Evolutionary conservation across 2,797 vertebrate genomes (phyloP).

Genomic region (Macroramphosus scolopax): DNA sequence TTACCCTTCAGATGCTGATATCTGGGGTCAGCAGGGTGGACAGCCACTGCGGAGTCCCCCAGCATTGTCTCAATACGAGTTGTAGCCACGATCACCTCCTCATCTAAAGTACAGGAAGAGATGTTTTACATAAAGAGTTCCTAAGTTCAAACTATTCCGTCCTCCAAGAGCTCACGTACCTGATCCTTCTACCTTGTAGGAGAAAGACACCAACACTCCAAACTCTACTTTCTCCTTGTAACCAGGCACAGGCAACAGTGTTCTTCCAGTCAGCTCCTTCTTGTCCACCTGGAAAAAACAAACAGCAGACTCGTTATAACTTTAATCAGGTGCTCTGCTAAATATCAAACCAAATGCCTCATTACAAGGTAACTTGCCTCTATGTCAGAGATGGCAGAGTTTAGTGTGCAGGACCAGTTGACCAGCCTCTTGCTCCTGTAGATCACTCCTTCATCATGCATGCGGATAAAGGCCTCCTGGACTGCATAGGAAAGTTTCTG

Average conservation of each 20-base stretch:
- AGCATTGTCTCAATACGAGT: conserved; percentile 94
- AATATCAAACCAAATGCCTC: too few relatives aligned
- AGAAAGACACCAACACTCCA: conserved; percentile 88
- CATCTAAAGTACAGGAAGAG: conserved; percentile 64
- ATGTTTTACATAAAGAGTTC: neutral
- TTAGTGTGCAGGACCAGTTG: conserved; percentile 93
- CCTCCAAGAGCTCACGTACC: conserved; percentile 61
- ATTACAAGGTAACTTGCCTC: conserved; percentile 53
- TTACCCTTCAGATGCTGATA: conserved; percentile 89
- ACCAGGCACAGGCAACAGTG: conserved; percentile 88
- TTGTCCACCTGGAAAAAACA: conserved; percentile 86
- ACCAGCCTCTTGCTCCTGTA: conserved; percentile 92
- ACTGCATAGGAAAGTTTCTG: conserved; percentile 90
- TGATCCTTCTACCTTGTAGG: conserved; percentile 86
- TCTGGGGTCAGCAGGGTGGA: conserved; percentile 85
- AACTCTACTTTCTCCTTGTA: conserved; percentile 93
- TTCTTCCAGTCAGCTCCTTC: conserved; percentile 86
- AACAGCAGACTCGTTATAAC: conserved; percentile 10
- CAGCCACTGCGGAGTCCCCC: conserved; percentile 87
- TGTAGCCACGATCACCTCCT: conserved; percentile 90
- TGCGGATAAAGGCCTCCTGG: conserved; percentile 87
- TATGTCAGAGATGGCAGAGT: conserved; percentile 94
- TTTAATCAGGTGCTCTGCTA: too few relatives aligned
- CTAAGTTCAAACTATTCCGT: neutral
- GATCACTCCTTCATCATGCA: conserved; percentile 88